phyloP scores from a whole-genome alignment of 2,888 invertebrate species.

The Andrena fulva region DNA sequence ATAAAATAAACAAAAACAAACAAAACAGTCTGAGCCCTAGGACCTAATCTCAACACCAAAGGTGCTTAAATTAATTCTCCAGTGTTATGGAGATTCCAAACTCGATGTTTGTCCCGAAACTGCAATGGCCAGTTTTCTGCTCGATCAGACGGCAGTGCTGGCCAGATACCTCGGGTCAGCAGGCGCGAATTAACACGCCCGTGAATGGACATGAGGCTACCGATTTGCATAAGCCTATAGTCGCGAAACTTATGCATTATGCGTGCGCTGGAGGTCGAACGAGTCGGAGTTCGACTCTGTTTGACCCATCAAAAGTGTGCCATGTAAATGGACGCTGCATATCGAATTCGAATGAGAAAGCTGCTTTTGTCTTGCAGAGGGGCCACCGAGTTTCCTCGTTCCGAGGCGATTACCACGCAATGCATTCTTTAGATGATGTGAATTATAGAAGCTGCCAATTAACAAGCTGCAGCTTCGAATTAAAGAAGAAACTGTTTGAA shows the following conservation, averaged over 20 bases:
- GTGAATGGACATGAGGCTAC: slow-evolving; percentile 12
- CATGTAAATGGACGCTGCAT: neutral
- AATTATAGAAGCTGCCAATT: slow-evolving; percentile 3
- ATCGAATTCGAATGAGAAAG: neutral
- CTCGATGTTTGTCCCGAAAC: slow-evolving; percentile 4
- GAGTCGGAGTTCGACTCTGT: slow-evolving; percentile 5
- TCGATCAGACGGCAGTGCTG: slow-evolving; percentile 1
- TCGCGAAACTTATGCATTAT: slow-evolving; percentile 61
- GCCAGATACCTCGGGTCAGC: slow-evolving; percentile 16
- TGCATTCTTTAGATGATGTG: neutral
- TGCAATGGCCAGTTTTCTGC: slow-evolving; percentile 4
- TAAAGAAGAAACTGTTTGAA: neutral
- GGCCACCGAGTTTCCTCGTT: neutral
- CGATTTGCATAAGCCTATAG: slow-evolving; percentile 36
- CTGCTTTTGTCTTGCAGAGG: neutral
- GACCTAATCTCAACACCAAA: no score
- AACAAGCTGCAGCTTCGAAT: neutral
- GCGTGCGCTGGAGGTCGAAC: slow-evolving; percentile 37
- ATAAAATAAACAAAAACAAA: no score
- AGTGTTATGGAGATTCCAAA: neutral
- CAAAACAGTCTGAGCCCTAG: no score
- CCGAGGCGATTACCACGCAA: neutral
- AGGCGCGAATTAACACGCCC: slow-evolving; percentile 31
- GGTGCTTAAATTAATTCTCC: no score
- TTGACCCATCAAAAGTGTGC: neutral